Evolutionary conservation across 2,797 vertebrate genomes (phyloP).

Genomic region (Monodelphis domestica): DNA sequence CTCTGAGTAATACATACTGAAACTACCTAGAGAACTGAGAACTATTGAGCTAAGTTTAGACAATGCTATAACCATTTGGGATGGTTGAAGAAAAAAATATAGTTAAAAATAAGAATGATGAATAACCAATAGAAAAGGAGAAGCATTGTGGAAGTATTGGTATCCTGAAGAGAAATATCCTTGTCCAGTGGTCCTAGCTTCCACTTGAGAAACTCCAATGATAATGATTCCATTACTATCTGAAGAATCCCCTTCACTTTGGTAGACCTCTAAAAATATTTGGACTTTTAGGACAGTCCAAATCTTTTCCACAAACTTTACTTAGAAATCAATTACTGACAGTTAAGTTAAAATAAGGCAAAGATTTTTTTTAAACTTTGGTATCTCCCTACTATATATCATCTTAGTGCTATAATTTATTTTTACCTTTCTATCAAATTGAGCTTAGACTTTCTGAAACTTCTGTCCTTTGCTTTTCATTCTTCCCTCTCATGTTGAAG

Average conservation of each 20-base stretch:
- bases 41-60: neutral
- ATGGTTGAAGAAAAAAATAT: neutral
- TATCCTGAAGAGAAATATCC: neutral
- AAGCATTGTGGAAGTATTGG: neutral
- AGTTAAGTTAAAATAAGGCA: too few relatives aligned
- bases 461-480: neutral
- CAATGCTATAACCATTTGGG: neutral
- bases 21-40: slow-evolving; percentile 2
- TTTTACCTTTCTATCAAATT: neutral
- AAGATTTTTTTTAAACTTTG: too few relatives aligned
- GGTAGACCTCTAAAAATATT: too few relatives aligned
- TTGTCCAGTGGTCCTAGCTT: neutral
- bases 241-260: neutral
- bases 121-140: neutral
- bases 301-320: too few relatives aligned
- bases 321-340: too few relatives aligned
- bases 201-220: neutral
- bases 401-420: neutral
- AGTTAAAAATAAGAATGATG: neutral
- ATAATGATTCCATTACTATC: neutral
- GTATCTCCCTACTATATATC: too few relatives aligned
- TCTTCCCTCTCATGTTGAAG: neutral
- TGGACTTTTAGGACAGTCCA: too few relatives aligned
- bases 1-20: slow-evolving; percentile 29
- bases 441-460: neutral